Percentiles rank a stretch among this genome's conserved stretches.
phyloP scores from a whole-genome alignment of 92 coral and sea anemone species.

The Phenganax subtilis region DNA sequence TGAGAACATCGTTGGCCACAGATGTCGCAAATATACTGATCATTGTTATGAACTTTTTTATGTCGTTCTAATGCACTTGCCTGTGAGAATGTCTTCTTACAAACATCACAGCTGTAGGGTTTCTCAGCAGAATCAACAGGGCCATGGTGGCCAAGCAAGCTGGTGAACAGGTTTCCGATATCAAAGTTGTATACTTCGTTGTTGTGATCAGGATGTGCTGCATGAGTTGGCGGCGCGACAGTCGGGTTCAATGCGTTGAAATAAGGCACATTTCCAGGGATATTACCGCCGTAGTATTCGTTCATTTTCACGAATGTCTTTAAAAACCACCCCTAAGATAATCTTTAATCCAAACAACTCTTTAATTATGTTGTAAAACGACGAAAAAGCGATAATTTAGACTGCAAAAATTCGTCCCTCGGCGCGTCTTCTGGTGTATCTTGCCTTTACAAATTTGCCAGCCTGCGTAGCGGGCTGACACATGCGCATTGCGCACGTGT shows the following conservation, averaged over 20 bases:
- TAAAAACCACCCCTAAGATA: background rate
- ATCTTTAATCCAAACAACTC: background rate
- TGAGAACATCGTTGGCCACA: slow-evolving; percentile 19
- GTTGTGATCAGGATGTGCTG: slow-evolving; percentile 1
- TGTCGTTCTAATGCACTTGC: slow-evolving; percentile 21
- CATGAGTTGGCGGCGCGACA: no score
- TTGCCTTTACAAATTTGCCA: no score
- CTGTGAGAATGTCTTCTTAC: slow-evolving; percentile 16
- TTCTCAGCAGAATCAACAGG: background rate
- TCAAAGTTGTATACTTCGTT: slow-evolving; percentile 21
- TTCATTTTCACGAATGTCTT: background rate
- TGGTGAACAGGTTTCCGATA: slow-evolving; percentile 22
- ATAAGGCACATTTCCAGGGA: slow-evolving; percentile 19
- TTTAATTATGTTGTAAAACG: background rate
- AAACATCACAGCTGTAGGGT: slow-evolving; percentile 18
- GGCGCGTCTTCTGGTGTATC: no score
- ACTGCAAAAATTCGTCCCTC: background rate
- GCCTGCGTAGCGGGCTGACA: no score
- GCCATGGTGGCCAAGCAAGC: slow-evolving; percentile 5
- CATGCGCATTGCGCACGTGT: no score
- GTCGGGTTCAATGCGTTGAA: slow-evolving; percentile 10
- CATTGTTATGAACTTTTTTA: slow-evolving; percentile 7
- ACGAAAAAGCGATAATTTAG: background rate
- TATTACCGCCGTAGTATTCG: slow-evolving; percentile 16
- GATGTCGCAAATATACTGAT: slow-evolving; percentile 25